A percentile compares a stretch with the other conserved stretches of the same genome.
Conservation (phyloP, 2,113 vertebrate species). For the Saguinus imperator region DNA sequence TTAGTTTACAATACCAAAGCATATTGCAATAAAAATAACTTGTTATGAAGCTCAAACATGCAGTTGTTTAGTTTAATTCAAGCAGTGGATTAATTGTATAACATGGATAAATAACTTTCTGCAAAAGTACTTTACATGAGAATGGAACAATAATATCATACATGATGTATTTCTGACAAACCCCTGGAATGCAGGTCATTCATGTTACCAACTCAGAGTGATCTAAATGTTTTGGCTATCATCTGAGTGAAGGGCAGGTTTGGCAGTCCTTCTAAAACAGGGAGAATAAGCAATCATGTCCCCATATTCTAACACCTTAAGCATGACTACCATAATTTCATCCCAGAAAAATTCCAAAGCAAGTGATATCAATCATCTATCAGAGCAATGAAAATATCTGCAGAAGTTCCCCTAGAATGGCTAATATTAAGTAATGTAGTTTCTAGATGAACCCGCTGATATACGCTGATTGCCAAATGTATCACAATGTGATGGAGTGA, state of each 20-base stretch:
- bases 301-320: neutral
- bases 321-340: neutral
- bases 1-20: neutral
- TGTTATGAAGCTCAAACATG: neutral
- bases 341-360: constrained; percentile 8
- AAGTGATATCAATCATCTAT: neutral
- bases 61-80: neutral
- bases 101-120: neutral
- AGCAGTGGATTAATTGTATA: neutral
- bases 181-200: neutral
- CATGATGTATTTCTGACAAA: neutral
- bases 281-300: neutral
- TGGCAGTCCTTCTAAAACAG: neutral
- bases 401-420: neutral
- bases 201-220: neutral
- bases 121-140: neutral
- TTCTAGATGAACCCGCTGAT: neutral
- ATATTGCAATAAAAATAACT: neutral
- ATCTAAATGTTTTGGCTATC: neutral
- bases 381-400: neutral
- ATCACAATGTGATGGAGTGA: neutral
- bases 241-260: neutral
- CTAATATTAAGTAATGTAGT: neutral
- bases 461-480: neutral
- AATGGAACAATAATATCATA: neutral